Base-by-base conservation (phyloP, 2,888 invertebrate species). In the Drosophila engyochracea region DNA sequence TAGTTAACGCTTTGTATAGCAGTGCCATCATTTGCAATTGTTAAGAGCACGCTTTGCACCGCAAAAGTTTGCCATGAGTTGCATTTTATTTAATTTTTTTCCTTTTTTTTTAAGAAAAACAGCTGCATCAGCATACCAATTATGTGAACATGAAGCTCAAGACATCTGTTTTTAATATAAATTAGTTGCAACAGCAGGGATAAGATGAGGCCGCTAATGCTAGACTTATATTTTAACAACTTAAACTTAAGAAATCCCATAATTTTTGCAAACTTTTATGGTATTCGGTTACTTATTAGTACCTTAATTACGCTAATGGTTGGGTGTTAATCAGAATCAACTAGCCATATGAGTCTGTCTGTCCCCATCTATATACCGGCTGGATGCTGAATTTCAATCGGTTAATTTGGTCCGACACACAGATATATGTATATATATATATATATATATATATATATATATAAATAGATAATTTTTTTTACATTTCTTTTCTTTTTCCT, bases 151-250 rank as follows among this genome's bases (percentile, higher is more conserved):
- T 61, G 30, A n/a, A 58, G 69, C 41, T 35, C 1, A 19, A 10
- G 31, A 57, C 70, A 75, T 67, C 52, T 80, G 51, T 39, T 80
- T 76, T 60, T 58, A 70, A 68, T 76, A 68, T 47, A 80, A 68
- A 75, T 62, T 67, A 59, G 37, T 16, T 49, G 22, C 19, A 33
- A 19, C 10, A 16, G n/a, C 30, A 33, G 3, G 37, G 31, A 31
- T 25, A 33, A 25, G 19, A 41, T 12, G 16, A 2, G 22, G n/a
- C 28, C 39, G n/a, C 22, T 5, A 44, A 44, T 37, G 16, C 16
- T 2, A 0, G 16, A 16, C 37, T 37, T 37, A 6, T 0, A 37
- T 22, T 22, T 12, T 12, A 44, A 12, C 22, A n/a, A 12, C n/a
- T 12, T n/a, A 4, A n/a, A 41, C n/a, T 41, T n/a, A 0, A 10